These are phyloP conservation scores for Chloromyia formosa DNA, from an alignment of 2,888 invertebrate species.

Conservation along the genomic window DNA sequence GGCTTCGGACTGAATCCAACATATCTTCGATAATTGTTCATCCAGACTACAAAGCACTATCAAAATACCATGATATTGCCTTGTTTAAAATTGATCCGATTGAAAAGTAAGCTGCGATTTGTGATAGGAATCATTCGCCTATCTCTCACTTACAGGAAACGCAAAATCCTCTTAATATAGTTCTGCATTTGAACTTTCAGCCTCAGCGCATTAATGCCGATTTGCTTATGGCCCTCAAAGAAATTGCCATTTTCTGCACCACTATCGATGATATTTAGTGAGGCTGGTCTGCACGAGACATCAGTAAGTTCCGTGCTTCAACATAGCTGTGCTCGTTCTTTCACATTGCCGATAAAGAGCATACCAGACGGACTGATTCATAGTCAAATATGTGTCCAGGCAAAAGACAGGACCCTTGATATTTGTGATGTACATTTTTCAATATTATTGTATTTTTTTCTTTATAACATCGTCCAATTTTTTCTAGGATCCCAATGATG, in stretches of 20 bases:
- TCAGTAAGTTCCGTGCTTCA: not conserved
- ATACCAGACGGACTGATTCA: slow-evolving; percentile 52
- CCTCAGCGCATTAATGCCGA: not conserved
- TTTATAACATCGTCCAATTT: not conserved
- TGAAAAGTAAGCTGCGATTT: slow-evolving; percentile 14
- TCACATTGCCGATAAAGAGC: too few relatives aligned
- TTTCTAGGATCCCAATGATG: slow-evolving; percentile 60
- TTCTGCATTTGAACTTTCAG: not conserved
- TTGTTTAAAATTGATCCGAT: slow-evolving; percentile 54
- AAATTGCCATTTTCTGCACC: too few relatives aligned
- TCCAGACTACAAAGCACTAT: slow-evolving; percentile 67
- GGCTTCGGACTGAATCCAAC: not conserved
- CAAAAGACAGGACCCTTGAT: slow-evolving; percentile 50
- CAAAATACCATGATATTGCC: slow-evolving; percentile 72
- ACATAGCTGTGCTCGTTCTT: not conserved
- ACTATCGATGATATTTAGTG: too few relatives aligned
- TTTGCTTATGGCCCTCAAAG: not conserved
- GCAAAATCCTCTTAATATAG: too few relatives aligned
- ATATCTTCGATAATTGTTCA: slow-evolving; percentile 59
- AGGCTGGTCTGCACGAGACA: too few relatives aligned
- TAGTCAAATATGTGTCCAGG: slow-evolving; percentile 56
- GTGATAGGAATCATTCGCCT: not conserved
- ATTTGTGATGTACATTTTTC: slow-evolving; percentile 49
- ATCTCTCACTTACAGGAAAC: too few relatives aligned
- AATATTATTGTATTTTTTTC: not conserved